A percentile compares a stretch with the other conserved stretches of the same genome.
Conservation (phyloP, 2,888 invertebrate species). For the Atrina japonica region DNA sequence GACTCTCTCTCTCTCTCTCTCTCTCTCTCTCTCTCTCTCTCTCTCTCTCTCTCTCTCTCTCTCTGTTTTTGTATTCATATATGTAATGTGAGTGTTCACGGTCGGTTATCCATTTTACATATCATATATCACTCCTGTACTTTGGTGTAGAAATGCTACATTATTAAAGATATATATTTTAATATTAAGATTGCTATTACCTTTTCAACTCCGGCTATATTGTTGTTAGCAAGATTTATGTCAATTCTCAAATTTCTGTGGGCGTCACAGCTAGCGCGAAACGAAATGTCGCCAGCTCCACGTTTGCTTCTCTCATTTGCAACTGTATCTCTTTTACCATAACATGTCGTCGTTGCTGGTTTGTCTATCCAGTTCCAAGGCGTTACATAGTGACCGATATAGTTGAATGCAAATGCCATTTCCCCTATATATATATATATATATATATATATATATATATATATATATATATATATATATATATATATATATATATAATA, state of each 20-base stretch:
- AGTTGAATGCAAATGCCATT: slow-evolving; percentile 68
- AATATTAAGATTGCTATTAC: too few relatives aligned
- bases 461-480: neutral
- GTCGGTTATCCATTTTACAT: too few relatives aligned
- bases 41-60: too few relatives aligned
- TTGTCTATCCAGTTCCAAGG: slow-evolving; percentile 63
- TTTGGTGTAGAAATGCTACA: too few relatives aligned
- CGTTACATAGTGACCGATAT: slow-evolving; percentile 67
- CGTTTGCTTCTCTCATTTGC: slow-evolving; percentile 3
- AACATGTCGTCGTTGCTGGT: slow-evolving; percentile 58
- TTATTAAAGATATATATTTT: too few relatives aligned
- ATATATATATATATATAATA: too few relatives aligned
- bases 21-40: too few relatives aligned
- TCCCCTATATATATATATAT: too few relatives aligned
- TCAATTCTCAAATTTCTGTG: slow-evolving; percentile 47
- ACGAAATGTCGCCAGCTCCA: slow-evolving; percentile 3
- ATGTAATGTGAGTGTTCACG: too few relatives aligned
- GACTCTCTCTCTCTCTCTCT: too few relatives aligned
- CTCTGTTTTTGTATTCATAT: too few relatives aligned
- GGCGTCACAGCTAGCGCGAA: slow-evolving; percentile 50
- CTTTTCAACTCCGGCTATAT: slow-evolving; percentile 47
- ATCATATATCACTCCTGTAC: too few relatives aligned
- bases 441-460: neutral
- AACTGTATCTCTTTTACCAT: slow-evolving; percentile 22
- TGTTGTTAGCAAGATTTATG: slow-evolving; percentile 52